Conservation (phyloP, 2,797 vertebrate species). For the Parauchenoglanis punctatus region DNA sequence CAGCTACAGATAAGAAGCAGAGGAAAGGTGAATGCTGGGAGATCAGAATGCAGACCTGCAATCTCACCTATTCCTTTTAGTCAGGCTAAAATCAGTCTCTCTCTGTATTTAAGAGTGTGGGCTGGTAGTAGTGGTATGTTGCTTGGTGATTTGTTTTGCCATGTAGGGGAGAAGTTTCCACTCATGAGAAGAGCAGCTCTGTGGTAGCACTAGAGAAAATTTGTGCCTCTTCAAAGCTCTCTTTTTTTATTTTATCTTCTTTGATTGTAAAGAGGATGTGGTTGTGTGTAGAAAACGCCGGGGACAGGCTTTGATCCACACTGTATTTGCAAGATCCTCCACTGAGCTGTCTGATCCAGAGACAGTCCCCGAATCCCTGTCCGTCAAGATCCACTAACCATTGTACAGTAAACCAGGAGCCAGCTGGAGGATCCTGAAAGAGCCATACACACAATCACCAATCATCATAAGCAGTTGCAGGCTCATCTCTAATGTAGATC, state of each 20-base stretch:
- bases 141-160: conserved; percentile 50
- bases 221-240: conserved; percentile 34
- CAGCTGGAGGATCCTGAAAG: neutral
- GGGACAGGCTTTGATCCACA: conserved; percentile 66
- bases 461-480: neutral
- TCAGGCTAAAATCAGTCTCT: conserved; percentile 61
- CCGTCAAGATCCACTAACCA: conserved; percentile 55
- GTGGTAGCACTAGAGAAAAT: conserved; percentile 1
- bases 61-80: conserved; percentile 55
- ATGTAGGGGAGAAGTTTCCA: neutral
- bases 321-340: conserved; percentile 57
- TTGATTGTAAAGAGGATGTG: conserved; percentile 35
- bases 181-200: neutral
- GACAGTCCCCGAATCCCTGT: conserved; percentile 50
- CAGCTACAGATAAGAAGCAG: neutral
- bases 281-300: conserved; percentile 48
- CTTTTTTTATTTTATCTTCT: conserved; percentile 19
- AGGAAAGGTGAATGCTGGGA: conserved; percentile 46
- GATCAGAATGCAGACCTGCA: neutral
- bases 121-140: conserved; percentile 57
- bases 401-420: conserved; percentile 25
- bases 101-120: conserved; percentile 45
- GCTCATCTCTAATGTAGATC: neutral
- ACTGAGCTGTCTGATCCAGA: conserved; percentile 64
- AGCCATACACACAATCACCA: neutral